Evolutionary conservation across 2,797 vertebrate species (phyloP).

Genomic region (Epinephelus malabaricus): DNA sequence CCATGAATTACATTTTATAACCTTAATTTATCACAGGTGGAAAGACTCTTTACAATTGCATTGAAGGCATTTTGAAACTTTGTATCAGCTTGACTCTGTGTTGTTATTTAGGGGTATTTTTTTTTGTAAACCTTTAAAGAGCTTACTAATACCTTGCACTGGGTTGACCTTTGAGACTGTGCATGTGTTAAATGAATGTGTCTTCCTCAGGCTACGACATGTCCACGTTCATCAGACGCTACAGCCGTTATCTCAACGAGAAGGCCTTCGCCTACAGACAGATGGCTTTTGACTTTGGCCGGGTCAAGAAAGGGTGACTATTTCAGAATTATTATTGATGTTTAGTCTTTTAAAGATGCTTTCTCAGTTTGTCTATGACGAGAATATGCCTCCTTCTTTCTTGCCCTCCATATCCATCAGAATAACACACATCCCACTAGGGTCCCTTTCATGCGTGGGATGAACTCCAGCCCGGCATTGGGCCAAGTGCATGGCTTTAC

Average conservation of each 20-base stretch:
- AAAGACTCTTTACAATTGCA: neutral
- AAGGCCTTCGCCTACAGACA: constrained; percentile 99
- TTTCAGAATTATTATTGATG: constrained; percentile 15
- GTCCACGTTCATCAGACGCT: constrained; percentile 99
- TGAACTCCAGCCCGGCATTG: constrained; percentile 3
- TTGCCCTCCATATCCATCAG: constrained; percentile 1
- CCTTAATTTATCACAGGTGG: neutral
- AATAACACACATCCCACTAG: constrained; percentile 35
- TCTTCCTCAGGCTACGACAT: constrained; percentile 94
- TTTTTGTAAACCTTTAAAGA: neutral
- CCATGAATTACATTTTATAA: neutral
- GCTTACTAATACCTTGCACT: neutral
- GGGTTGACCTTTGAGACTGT: constrained; percentile 7
- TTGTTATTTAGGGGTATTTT: neutral
- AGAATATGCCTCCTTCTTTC: neutral
- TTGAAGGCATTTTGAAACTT: neutral
- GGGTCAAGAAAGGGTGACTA: constrained; percentile 96
- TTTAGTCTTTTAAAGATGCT: neutral
- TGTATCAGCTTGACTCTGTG: too few relatives aligned
- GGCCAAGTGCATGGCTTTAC: constrained; percentile 29
- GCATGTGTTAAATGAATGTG: constrained; percentile 35
- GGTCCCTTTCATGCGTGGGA: neutral
- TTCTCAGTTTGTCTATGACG: neutral
- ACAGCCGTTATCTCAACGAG: constrained; percentile 98
- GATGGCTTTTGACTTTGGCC: constrained; percentile 98